Evolutionary conservation across 2,797 vertebrate species (phyloP).

Genomic region (Parauchenoglanis punctatus): DNA sequence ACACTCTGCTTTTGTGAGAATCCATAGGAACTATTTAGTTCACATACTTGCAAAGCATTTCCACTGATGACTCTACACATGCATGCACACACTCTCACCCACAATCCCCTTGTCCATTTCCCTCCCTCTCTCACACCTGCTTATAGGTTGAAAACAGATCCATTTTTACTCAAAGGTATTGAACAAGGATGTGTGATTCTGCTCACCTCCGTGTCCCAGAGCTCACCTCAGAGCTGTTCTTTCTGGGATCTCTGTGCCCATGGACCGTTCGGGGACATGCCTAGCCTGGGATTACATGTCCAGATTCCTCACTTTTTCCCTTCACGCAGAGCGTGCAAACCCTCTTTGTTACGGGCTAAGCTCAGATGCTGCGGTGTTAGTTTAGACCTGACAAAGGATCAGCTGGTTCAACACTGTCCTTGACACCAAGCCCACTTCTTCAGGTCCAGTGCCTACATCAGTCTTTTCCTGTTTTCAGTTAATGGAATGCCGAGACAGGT

Average conservation of each 20-base stretch:
- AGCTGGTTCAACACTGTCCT: slow-evolving; percentile 55
- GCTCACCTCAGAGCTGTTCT: slow-evolving; percentile 11
- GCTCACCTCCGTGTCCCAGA: background rate
- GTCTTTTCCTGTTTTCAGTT: slow-evolving; percentile 38
- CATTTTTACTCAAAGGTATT: background rate
- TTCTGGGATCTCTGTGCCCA: slow-evolving; percentile 36
- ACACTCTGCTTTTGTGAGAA: slow-evolving; percentile 25
- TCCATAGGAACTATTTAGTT: slow-evolving; percentile 18
- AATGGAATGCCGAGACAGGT: slow-evolving; percentile 25
- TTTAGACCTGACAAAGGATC: slow-evolving; percentile 58
- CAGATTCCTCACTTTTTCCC: slow-evolving; percentile 55
- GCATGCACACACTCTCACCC: slow-evolving; percentile 6
- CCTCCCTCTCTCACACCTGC: background rate
- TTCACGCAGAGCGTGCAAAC: slow-evolving; percentile 41
- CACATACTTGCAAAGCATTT: slow-evolving; percentile 10
- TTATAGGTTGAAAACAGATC: background rate
- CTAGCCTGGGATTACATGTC: slow-evolving; percentile 49
- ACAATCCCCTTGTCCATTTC: slow-evolving; percentile 9
- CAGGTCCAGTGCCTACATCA: slow-evolving; percentile 35
- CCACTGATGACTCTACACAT: background rate
- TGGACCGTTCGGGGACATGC: slow-evolving; percentile 32
- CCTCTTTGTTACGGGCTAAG: slow-evolving; percentile 54
- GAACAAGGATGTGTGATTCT: slow-evolving; percentile 29
- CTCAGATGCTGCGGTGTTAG: slow-evolving; percentile 49
- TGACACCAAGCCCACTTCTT: slow-evolving; percentile 33